Evolutionary conservation across 2,888 invertebrate genomes (phyloP), one percentile per base, ranked within the genome.

Genomic region (Phyllotreta striolata): DNA sequence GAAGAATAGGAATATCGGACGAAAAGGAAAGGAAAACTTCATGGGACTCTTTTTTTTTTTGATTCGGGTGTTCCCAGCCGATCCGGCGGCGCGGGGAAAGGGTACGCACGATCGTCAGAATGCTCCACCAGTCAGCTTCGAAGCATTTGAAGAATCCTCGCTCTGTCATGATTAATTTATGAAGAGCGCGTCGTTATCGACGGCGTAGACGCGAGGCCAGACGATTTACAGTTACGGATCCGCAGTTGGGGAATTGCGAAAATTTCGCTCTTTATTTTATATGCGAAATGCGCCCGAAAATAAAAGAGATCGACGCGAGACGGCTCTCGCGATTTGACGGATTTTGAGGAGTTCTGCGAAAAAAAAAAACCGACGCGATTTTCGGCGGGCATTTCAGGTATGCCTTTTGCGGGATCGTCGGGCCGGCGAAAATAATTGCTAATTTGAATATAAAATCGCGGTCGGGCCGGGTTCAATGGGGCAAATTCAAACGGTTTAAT

Each of bases 141-240:
- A 67, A 63, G 63, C 66, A 66, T 66, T 67, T 71, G 64, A 63
- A 66, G 68, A 68, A 69, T 69, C 63, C 51, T 66, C 57, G 68
- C 61, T n/a, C n/a, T 67, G 68, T 72, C 73, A 75, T 73, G 74
- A 72, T 72, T 76, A 71, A 75, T 76, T 73, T 74, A 76, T 76
- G 74, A 73, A 63, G 72, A 71, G 71, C 72, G 70, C 72, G 73
- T 73, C 69, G 69, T 67, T 69, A 70, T 72, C 70, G 70, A 70
- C 60, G 67, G 72, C 70, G 72, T 75, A 76, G 76, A 75, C 75
- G 71, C 74, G 74, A 75, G 73, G 74, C 76, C 76, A 76, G 76
- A 76, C 75, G 69, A 72, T 73, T 72, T 75, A 76, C 75, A 73
- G 75, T 75, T 75, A 75, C 55, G 37, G 39, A 44, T 13, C 49